Evolutionary conservation across 64 coral and sea anemone species (phyloP).

Genomic region (Montipora foliosa): DNA sequence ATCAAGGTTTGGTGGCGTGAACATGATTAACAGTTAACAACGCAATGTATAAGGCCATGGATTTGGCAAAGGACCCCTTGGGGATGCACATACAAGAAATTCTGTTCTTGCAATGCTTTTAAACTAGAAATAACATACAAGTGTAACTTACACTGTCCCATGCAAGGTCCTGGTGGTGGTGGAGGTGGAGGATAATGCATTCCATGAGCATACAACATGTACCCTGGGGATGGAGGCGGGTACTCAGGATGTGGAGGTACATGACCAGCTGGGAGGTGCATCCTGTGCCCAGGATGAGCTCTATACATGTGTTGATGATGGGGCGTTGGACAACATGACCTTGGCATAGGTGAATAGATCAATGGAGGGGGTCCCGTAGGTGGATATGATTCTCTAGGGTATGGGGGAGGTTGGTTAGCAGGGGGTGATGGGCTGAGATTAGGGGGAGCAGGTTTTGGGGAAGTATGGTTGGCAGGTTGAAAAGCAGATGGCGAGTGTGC

Average conservation of each 20-base stretch:
- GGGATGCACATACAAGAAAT: too few species aligned
- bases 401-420: slow-evolving; percentile 51
- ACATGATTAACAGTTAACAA: too few species aligned
- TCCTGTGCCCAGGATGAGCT: slow-evolving; percentile 42
- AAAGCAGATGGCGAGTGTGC: slow-evolving; percentile 76
- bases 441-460: slow-evolving; percentile 44
- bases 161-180: slow-evolving; percentile 41
- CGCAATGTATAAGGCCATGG: too few species aligned
- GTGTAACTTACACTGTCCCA: slow-evolving; percentile 61
- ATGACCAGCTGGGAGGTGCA: slow-evolving; percentile 75
- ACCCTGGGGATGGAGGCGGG: slow-evolving; percentile 62
- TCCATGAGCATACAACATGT: slow-evolving; percentile 79
- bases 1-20: too few species aligned
- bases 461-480: slow-evolving; percentile 52
- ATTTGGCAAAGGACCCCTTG: too few species aligned
- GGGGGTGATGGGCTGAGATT: slow-evolving; percentile 49
- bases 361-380: slow-evolving; percentile 78
- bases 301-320: slow-evolving; percentile 45
- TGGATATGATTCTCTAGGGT: slow-evolving; percentile 43
- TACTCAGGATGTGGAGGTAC: slow-evolving; percentile 76
- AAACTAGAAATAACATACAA: neutral
- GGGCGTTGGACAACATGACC: slow-evolving; percentile 72
- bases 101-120: too few species aligned
- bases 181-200: slow-evolving; percentile 24
- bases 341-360: slow-evolving; percentile 83